A percentile compares a stretch with the other conserved stretches of the same genome.
Evolutionary conservation across 2,113 vertebrate genomes (phyloP).

Genomic region (Oncorhynchus tshawytscha): DNA sequence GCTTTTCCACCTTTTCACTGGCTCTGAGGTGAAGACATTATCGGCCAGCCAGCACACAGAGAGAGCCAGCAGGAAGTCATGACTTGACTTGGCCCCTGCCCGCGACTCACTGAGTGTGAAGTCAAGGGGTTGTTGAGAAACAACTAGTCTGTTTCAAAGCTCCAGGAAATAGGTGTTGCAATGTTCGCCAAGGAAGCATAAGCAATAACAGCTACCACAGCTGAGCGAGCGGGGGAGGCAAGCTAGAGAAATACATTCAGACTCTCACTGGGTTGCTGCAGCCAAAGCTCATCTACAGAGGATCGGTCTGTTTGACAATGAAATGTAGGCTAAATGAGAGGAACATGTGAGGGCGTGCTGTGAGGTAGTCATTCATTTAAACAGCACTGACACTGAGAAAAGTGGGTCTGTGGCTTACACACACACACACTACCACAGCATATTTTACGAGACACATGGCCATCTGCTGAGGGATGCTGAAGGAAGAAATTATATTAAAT

Average conservation of each 20-base stretch:
- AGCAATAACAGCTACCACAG: conserved; percentile 56
- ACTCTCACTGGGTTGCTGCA: conserved; percentile 43
- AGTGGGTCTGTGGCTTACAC: conserved; percentile 26
- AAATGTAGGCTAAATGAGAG: conserved; percentile 46
- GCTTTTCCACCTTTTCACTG: neutral
- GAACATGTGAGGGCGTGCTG: conserved; percentile 57
- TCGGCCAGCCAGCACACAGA: neutral
- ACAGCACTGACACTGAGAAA: conserved; percentile 43
- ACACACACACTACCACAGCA: neutral
- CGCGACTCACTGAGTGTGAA: neutral
- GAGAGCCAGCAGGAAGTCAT: neutral
- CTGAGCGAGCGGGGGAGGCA: conserved; percentile 55
- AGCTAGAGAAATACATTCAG: conserved; percentile 60
- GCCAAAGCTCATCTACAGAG: conserved; percentile 63
- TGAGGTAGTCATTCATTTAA: conserved; percentile 48
- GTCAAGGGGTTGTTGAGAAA: neutral
- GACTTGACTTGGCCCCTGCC: neutral
- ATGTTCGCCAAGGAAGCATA: conserved; percentile 50
- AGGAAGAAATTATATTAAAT: neutral
- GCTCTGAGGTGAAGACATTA: neutral
- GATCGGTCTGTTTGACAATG: conserved; percentile 57
- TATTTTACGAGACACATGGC: conserved; percentile 19
- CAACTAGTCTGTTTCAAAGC: conserved; percentile 35
- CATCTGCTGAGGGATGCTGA: conserved; percentile 6
- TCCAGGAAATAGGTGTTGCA: conserved; percentile 50